phyloP scores from a whole-genome alignment of 2,888 invertebrate species.

The Caenorhabditis becei region DNA sequence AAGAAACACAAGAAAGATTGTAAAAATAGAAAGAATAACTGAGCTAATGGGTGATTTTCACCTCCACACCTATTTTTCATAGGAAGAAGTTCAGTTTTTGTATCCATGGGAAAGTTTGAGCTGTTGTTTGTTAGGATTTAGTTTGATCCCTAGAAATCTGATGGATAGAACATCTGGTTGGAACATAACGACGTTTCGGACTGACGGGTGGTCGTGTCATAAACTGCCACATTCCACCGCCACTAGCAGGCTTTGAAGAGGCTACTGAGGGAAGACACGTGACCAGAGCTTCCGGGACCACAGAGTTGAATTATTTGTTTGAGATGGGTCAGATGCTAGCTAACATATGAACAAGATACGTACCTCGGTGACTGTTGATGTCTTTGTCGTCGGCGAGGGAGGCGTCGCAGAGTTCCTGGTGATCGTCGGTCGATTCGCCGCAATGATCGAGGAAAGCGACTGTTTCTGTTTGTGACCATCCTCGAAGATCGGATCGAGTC shows the following conservation, averaged over 20 bases:
- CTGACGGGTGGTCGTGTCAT: constrained; percentile 29
- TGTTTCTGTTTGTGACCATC: constrained; percentile 42
- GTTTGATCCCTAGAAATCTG: neutral
- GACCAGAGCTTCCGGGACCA: too few species aligned
- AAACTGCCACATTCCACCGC: constrained; percentile 29
- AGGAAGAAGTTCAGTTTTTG: too few species aligned
- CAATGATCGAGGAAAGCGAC: constrained; percentile 29
- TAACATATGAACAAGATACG: constrained; percentile 8
- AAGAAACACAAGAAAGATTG: neutral
- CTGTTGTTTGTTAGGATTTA: too few species aligned
- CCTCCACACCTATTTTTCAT: too few species aligned
- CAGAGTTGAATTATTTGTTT: too few species aligned
- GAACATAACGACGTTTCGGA: constrained; percentile 31
- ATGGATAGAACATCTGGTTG: constrained; percentile 18
- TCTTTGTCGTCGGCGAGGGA: constrained; percentile 15
- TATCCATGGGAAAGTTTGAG: too few species aligned
- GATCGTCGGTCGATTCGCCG: constrained; percentile 55
- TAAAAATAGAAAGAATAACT: too few species aligned
- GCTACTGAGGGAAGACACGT: too few species aligned
- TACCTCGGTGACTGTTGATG: constrained; percentile 8
- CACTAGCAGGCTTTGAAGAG: neutral
- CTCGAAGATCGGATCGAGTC: constrained; percentile 68
- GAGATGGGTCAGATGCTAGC: neutral
- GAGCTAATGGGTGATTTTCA: too few species aligned
- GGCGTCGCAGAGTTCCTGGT: constrained; percentile 55